Base-by-base conservation (phyloP, 1,140 invertebrate species). In the Cydia fagiglandana region DNA sequence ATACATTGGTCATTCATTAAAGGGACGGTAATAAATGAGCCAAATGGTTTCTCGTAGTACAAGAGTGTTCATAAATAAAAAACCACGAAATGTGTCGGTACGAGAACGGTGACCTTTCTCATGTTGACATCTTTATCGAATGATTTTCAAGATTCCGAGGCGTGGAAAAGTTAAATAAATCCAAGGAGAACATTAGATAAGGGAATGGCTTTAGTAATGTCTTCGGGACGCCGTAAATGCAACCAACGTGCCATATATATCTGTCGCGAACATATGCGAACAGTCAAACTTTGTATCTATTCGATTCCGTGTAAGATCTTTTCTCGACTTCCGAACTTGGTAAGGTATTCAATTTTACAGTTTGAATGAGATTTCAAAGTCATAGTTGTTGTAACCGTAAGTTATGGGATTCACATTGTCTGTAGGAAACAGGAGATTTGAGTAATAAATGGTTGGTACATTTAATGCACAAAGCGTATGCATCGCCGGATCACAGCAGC, bases 181-280 rank as follows among this genome's bases (percentile, higher is more conserved):
- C 88, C 84, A 87, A 86, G 84, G 82, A 79, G 84, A 85, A 88
- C 90, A 91, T 91, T 90, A 90, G 91, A 91, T 91, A 91, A 90
- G 87, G 85, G 84, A 93, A 93, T 91, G 88, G 88, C 88, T 87
- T 90, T 90, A 89, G 90, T 91, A 93, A 93, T 93, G 91, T 91
- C 83, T 91, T 90, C 87, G 88, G 89, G 89, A 91, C 83, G 90
- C 85, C 88, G 91, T 93, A 88, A 91, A 91, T 90, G 89, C 91
- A 93, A 89, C 87, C 85, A 83, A 90, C 87, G 88, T 86, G 86
- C 82, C 87, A 86, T 88, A 87, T 83, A 91, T 91, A 87, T 90
- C 88, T 87, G 85, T 87, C 82, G 80, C 78, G 80, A 83, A 85
- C 87, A 86, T 85, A 85, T 84, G 81, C 66, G 77, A 77, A 80